phyloP scores from a whole-genome alignment of 2,113 vertebrate species.

The Nestor notabilis region DNA sequence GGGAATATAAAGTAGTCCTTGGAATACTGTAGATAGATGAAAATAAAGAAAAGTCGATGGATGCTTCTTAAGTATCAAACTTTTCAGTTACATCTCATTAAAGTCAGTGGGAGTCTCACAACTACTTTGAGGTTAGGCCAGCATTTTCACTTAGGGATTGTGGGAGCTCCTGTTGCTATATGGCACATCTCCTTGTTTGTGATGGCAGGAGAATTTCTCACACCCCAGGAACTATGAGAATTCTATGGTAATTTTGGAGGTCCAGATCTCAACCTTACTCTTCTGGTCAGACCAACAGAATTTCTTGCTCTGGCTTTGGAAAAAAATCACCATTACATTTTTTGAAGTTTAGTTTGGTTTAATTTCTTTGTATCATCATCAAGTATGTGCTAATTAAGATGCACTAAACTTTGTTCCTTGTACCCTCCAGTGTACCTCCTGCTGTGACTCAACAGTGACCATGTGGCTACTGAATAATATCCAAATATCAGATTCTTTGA shows the following conservation, averaged over 20 bases:
- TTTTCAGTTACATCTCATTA: not conserved
- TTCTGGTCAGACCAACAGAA: not conserved
- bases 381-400: not conserved
- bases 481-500: not conserved
- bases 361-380: not conserved
- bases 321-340: not conserved
- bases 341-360: not conserved
- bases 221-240: not conserved
- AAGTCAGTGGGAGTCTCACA: not conserved
- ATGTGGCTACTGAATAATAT: not conserved
- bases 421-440: not conserved
- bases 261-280: not conserved
- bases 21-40: not conserved
- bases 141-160: not conserved
- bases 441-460: not conserved
- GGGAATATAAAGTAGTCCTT: not conserved
- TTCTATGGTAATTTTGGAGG: not conserved
- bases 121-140: not conserved
- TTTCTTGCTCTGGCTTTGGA: not conserved
- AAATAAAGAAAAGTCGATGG: not conserved
- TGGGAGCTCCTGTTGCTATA: not conserved
- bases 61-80: accelerated
- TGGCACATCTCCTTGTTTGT: not conserved
- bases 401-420: not conserved
- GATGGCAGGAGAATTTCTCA: not conserved